phyloP scores from a whole-genome alignment of 2,797 vertebrate species.

The Linurgus olivaceus region DNA sequence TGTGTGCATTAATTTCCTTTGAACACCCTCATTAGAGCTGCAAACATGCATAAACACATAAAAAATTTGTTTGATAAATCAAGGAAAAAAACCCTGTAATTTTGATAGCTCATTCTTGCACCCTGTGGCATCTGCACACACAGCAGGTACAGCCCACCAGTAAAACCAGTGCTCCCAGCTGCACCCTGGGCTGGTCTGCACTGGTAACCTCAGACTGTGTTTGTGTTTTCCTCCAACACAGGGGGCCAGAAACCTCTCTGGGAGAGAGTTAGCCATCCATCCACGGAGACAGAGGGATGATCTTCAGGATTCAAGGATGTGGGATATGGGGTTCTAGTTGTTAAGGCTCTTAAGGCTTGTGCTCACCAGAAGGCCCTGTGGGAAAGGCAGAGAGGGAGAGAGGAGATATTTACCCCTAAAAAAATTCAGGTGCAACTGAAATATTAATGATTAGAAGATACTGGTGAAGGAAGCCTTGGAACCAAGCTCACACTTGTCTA shows the following conservation, averaged over 20 bases:
- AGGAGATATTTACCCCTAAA: not conserved
- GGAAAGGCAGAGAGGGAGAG: not conserved
- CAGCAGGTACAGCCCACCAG: fast-evolving
- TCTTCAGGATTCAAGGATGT: not conserved
- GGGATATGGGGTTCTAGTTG: not conserved
- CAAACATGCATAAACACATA: not conserved
- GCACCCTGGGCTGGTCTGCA: not conserved
- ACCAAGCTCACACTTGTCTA: not conserved
- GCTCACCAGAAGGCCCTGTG: not conserved
- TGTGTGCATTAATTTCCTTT: fast-evolving
- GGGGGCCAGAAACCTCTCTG: fast-evolving
- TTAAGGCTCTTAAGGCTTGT: not conserved
- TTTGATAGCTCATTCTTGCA: not conserved
- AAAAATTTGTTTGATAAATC: not conserved
- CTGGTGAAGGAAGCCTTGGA: not conserved
- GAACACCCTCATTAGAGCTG: not conserved
- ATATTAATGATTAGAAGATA: not conserved
- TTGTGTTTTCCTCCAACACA: not conserved
- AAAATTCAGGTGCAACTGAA: not conserved
- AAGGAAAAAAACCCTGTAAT: not conserved
- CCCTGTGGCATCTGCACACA: not conserved
- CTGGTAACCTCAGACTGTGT: too few relatives aligned
- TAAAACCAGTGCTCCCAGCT: not conserved
- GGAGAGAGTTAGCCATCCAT: not conserved
- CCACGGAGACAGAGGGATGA: not conserved